These are phyloP conservation scores for Phenganax stokvisi DNA, from an alignment of 92 coral and sea anemone species.

Conservation along the genomic window DNA sequence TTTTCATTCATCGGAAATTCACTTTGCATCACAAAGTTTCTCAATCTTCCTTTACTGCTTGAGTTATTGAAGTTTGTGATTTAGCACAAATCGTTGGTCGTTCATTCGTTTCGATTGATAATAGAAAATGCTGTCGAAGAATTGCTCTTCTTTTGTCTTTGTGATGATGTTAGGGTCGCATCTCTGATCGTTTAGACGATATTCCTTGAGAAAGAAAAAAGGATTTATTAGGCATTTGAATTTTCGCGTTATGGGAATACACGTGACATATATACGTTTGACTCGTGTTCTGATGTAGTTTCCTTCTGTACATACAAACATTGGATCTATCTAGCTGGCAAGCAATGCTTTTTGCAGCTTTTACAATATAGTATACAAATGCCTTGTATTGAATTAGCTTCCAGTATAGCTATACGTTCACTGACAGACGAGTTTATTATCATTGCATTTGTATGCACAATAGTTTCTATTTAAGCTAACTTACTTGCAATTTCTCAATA, in stretches of 20 bases:
- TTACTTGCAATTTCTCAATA: constrained; percentile 22
- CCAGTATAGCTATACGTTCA: too few relatives aligned
- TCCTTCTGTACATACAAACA: too few relatives aligned
- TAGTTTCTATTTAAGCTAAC: background rate
- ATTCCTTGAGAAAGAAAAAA: constrained; percentile 20
- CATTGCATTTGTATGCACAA: background rate
- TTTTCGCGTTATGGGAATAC: background rate
- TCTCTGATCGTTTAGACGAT: constrained; percentile 78
- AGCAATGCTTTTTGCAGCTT: too few relatives aligned
- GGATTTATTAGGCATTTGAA: background rate
- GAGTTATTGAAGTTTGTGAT: background rate
- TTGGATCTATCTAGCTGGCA: too few relatives aligned
- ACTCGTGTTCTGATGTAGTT: too few relatives aligned
- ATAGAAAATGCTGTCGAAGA: constrained; percentile 83
- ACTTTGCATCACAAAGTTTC: background rate
- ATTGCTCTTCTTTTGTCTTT: constrained; percentile 91
- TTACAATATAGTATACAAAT: too few relatives aligned
- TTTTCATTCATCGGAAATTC: background rate
- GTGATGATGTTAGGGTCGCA: constrained; percentile 74
- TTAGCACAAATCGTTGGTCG: constrained; percentile 85
- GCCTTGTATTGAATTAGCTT: too few relatives aligned
- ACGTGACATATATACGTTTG: too few relatives aligned
- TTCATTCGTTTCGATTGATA: constrained; percentile 89
- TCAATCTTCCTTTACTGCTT: background rate
- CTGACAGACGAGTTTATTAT: too few relatives aligned